phyloP scores from a whole-genome alignment of 2,888 invertebrate genomes.

The Acanthoscelides obtectus region DNA sequence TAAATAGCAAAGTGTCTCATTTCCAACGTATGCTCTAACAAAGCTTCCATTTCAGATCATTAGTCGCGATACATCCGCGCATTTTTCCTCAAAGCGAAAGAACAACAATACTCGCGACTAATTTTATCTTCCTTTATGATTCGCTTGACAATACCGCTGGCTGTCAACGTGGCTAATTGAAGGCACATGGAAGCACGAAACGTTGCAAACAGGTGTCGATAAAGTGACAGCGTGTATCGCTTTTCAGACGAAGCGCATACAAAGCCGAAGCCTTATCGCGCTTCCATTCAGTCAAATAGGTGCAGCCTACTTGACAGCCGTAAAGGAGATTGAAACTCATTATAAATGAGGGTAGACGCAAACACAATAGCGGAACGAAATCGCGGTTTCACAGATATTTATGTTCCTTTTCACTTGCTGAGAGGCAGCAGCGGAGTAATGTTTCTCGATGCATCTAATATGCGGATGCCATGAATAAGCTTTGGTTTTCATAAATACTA shows the following conservation, averaged over 20 bases:
- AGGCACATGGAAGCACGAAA: background rate
- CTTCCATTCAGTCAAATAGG: background rate
- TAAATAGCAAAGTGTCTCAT: background rate
- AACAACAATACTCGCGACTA: background rate
- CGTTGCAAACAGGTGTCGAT: background rate
- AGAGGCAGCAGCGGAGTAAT: background rate
- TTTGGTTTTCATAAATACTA: too few relatives aligned
- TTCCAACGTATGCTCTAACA: background rate
- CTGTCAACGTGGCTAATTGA: background rate
- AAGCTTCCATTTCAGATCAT: background rate
- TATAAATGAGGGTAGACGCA: background rate
- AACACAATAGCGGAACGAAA: background rate
- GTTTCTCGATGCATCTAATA: too few relatives aligned
- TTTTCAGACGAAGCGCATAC: too few relatives aligned
- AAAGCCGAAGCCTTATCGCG: background rate
- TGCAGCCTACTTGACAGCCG: background rate
- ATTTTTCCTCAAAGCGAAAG: background rate
- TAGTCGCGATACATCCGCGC: background rate
- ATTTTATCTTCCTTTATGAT: background rate
- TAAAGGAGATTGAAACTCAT: background rate
- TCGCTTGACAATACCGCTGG: background rate
- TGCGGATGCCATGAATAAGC: too few relatives aligned
- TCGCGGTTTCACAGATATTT: background rate
- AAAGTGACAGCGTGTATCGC: background rate
- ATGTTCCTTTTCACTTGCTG: background rate